Conservation (phyloP, 2,888 invertebrate genomes). For the Drosophila lacicola region DNA sequence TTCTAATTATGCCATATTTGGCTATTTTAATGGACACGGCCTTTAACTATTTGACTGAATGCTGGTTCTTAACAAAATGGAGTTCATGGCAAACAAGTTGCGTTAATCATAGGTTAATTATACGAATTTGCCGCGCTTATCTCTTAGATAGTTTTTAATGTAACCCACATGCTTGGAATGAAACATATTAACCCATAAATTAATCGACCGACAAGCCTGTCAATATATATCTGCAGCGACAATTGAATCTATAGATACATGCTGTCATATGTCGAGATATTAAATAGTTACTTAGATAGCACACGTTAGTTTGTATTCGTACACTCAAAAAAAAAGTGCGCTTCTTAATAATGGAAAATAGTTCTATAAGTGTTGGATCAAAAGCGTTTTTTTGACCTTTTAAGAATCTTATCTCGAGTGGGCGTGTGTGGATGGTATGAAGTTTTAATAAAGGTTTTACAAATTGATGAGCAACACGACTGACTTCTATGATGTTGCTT, state of each 20-base stretch:
- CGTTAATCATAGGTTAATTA: slow-evolving; percentile 19
- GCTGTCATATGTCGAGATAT: not conserved
- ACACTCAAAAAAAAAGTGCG: not conserved
- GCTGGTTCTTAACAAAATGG: slow-evolving; percentile 20
- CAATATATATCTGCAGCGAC: slow-evolving; percentile 9
- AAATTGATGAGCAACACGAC: no score
- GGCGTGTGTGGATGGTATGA: no score
- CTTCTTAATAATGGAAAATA: not conserved
- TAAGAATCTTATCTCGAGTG: no score
- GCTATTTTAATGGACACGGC: slow-evolving; percentile 40
- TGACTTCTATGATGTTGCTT: no score
- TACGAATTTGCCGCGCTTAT: slow-evolving; percentile 4
- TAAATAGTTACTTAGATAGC: not conserved
- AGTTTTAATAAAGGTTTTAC: no score
- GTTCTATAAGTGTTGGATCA: no score
- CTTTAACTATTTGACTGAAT: slow-evolving; percentile 7
- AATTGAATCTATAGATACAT: slow-evolving; percentile 7
- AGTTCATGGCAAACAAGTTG: slow-evolving; percentile 33
- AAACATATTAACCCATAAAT: slow-evolving; percentile 5
- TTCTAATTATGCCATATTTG: slow-evolving; percentile 64
- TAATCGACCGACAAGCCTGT: slow-evolving; percentile 17
- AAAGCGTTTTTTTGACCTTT: no score
- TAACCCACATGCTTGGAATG: not conserved
- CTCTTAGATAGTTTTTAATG: slow-evolving; percentile 11
- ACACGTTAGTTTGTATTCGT: slow-evolving; percentile 7